Percentiles rank a stretch among this genome's conserved stretches.
Conservation (phyloP, 2,797 vertebrate genomes). For the Notolepis coatsorum region DNA sequence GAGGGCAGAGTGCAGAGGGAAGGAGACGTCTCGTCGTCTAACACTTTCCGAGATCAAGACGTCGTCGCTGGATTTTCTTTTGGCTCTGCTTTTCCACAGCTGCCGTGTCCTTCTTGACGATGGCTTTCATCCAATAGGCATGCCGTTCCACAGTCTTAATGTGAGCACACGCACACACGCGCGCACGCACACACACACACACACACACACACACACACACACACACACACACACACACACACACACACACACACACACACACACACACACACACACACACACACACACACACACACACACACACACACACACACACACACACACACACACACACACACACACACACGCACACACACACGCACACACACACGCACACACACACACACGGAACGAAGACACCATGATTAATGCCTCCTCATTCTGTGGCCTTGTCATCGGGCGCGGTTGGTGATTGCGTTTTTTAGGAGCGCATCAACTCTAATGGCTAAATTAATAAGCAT, state of each 20-base stretch:
- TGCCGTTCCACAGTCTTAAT: too few relatives aligned
- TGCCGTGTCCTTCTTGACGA: too few relatives aligned
- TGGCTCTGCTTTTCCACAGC: too few relatives aligned
- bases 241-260: background rate
- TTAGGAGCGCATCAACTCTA: conserved; percentile 47
- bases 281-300: conserved; percentile 14
- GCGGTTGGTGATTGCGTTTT: conserved; percentile 32
- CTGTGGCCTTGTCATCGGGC: conserved; percentile 5
- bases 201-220: background rate
- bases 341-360: background rate
- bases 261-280: conserved; percentile 2
- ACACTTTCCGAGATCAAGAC: too few relatives aligned
- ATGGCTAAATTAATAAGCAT: conserved; percentile 58
- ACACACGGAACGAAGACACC: conserved; percentile 9
- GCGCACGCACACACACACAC: conserved; percentile 17
- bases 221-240: background rate
- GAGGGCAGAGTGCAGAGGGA: too few relatives aligned
- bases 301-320: conserved; percentile 35
- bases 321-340: conserved; percentile 5
- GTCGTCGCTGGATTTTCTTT: too few relatives aligned
- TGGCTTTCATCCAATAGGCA: too few relatives aligned
- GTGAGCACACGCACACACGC: conserved; percentile 28
- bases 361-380: conserved; percentile 8
- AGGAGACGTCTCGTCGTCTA: too few relatives aligned
- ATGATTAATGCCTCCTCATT: conserved; percentile 18